Evolutionary conservation across 2,797 vertebrate species (phyloP).

Genomic region (Onychomys arenicola): DNA sequence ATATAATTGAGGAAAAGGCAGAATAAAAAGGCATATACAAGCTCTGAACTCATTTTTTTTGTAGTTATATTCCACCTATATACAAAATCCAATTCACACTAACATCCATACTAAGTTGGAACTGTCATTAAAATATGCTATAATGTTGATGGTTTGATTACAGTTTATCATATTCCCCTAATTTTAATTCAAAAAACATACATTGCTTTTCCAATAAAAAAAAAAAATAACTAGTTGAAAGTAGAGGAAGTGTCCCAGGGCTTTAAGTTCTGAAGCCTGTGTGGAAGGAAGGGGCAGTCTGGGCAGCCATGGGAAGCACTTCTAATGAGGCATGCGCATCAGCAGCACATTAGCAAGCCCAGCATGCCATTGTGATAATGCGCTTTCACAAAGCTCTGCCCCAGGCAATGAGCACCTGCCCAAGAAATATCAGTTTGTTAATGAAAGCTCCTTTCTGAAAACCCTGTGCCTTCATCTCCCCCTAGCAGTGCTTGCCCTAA

Average conservation of each 20-base stretch:
- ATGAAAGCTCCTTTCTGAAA: conserved; percentile 44
- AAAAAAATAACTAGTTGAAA: not conserved
- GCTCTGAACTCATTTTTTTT: not conserved
- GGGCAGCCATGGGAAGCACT: not conserved
- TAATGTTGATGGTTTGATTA: not conserved
- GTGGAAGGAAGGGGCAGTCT: not conserved
- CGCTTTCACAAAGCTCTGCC: conserved; percentile 21
- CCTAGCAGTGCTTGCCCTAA: not conserved
- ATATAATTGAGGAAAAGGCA: not conserved
- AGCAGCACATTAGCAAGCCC: not conserved
- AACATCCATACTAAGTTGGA: not conserved
- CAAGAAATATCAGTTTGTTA: conserved; percentile 29
- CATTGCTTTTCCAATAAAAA: not conserved
- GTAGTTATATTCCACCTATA: not conserved
- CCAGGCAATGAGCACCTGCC: conserved; percentile 38
- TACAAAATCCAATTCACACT: not conserved
- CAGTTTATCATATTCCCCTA: not conserved
- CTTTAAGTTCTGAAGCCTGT: conserved; percentile 12
- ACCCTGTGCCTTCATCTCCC: not conserved
- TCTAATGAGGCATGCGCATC: not conserved
- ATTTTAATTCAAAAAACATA: not conserved
- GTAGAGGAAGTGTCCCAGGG: not conserved
- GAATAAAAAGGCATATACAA: not conserved
- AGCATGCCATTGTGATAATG: not conserved
- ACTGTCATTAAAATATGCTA: not conserved